Evolutionary conservation across 2,113 vertebrate species (phyloP), one percentile per base, ranked within the genome.

Genomic region (Phalacrocorax pelagicus): DNA sequence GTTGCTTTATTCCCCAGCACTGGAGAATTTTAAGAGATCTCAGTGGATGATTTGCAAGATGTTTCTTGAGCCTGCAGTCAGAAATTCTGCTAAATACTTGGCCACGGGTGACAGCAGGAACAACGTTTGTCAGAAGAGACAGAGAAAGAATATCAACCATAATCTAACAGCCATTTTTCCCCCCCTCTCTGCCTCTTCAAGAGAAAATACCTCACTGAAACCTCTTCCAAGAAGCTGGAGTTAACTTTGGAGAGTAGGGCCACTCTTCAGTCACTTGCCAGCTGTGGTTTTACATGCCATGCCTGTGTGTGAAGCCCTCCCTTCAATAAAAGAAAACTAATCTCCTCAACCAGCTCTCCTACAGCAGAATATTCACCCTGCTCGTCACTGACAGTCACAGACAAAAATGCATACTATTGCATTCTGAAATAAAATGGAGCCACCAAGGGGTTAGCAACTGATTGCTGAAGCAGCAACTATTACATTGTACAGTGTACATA

Each of bases 401-500:
- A 38, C 5, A 4, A 46, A 36, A 77, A 52, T 10, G 20, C 0
- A 0, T 38, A 11, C 32, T 65, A 29, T 4, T 83, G 72, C 70
- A 74, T 58, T 52, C 42, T 73, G 51, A 74, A 92, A 72, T 61
- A 12, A 75, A 61, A 49, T 0, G 2, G 44, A 67, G 42, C 42
- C 52, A 51, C n/a, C 32, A 54, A 61, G 26, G 32, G 32, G 20
- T 10, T 49, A 17, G 19, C 27, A 67, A 46, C 3, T 54, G 54
- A 27, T 4, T 49, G 55, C 16, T 61, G 63, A 80, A 81, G 77
- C 27, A 95, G 59, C 27, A 86, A 42, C 13, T 23, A 32, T 26
- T 51, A 32, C 1, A 1, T 0, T 8, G 30, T 73, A 46, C 18
- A 65, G 62, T 1, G 1, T 5, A 40, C 0, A 1, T 4, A 44